These are phyloP conservation scores for Crotalus tigris DNA, from an alignment of 2,113 vertebrate genomes.

Conservation along the genomic window DNA sequence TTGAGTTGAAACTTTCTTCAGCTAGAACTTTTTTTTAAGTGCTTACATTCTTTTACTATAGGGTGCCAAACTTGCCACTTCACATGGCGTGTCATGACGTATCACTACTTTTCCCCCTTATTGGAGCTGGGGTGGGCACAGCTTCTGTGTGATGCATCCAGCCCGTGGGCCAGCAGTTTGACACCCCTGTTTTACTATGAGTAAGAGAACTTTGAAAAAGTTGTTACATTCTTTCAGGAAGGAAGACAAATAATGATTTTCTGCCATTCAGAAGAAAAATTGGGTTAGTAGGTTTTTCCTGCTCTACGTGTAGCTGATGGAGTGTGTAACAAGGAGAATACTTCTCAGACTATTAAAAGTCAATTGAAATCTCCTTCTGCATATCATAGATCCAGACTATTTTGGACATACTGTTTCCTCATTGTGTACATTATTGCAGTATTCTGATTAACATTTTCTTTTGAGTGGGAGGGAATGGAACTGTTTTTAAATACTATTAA, in stretches of 20 bases:
- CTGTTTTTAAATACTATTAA: not conserved
- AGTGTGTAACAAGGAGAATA: not conserved
- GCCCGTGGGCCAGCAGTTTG: too few relatives aligned
- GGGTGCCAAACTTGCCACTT: too few relatives aligned
- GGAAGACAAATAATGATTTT: not conserved
- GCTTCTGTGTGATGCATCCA: too few relatives aligned
- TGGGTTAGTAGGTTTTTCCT: not conserved
- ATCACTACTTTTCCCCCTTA: too few relatives aligned
- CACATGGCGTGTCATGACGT: too few relatives aligned
- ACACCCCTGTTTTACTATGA: not conserved
- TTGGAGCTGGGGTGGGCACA: fast-evolving
- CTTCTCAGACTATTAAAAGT: not conserved
- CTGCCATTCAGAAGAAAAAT: not conserved
- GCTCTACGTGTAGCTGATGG: not conserved
- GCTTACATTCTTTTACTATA: not conserved
- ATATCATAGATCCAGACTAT: not conserved
- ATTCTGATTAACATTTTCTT: not conserved
- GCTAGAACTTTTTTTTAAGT: not conserved
- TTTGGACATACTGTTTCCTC: not conserved
- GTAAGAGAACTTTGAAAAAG: not conserved
- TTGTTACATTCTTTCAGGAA: not conserved
- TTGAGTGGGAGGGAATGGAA: not conserved
- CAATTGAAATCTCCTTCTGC: not conserved
- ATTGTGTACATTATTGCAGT: too few relatives aligned
- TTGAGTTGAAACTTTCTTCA: not conserved